Evolutionary conservation across 2,797 vertebrate genomes (phyloP).

Genomic region (Odontamblyopus rebecca): DNA sequence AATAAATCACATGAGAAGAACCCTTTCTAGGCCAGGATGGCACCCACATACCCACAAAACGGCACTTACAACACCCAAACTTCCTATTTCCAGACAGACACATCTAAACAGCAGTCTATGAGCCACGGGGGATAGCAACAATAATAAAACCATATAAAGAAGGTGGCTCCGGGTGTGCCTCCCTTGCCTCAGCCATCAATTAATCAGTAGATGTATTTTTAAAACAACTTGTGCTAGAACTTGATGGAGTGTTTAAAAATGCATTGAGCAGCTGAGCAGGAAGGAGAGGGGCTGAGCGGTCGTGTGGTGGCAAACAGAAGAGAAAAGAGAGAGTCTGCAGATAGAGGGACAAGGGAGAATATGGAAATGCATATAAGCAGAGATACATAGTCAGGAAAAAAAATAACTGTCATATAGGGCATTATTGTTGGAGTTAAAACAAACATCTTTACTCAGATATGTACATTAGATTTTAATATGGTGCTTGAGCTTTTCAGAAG

Average conservation of each 20-base stretch:
- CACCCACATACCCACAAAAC: constrained; percentile 28
- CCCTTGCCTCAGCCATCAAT: constrained; percentile 71
- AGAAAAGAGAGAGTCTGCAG: constrained; percentile 25
- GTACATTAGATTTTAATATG: background rate
- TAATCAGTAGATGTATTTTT: constrained; percentile 83
- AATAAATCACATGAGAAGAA: constrained; percentile 50
- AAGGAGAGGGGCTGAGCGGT: constrained; percentile 55
- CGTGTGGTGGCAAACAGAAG: constrained; percentile 30
- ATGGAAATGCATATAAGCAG: constrained; percentile 12
- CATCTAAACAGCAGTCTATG: constrained; percentile 17
- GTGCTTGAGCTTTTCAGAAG: background rate
- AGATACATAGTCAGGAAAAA: background rate
- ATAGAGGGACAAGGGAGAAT: constrained; percentile 25
- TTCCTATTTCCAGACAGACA: constrained; percentile 17
- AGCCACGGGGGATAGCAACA: constrained; percentile 27
- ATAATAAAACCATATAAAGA: constrained; percentile 33
- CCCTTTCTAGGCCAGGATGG: constrained; percentile 25
- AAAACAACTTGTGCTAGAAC: constrained; percentile 75
- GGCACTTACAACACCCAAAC: constrained; percentile 14
- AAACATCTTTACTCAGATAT: background rate
- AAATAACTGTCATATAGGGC: background rate
- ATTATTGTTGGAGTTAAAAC: background rate
- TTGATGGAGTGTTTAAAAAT: constrained; percentile 83
- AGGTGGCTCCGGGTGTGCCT: constrained; percentile 52
- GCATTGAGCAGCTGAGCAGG: constrained; percentile 64